A percentile compares a stretch with the other conserved stretches of the same genome.
Conservation (phyloP, 2,888 invertebrate genomes). For the Orthonychiurus folsomi region DNA sequence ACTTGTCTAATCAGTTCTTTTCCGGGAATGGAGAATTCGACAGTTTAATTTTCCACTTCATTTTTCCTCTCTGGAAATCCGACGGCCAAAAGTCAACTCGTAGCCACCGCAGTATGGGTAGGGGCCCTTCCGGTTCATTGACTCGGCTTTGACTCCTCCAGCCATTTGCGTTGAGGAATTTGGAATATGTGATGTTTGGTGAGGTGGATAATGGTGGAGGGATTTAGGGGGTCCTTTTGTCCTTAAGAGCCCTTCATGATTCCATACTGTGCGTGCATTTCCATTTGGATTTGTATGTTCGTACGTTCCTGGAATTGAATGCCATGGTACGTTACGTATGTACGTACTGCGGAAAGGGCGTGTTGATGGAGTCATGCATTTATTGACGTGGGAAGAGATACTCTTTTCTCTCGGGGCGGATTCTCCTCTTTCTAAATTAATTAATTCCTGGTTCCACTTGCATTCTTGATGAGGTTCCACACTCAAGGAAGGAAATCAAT, state of each 20-base stretch:
- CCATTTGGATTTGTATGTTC: too few species aligned
- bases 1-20: background rate
- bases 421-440: background rate
- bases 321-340: too few species aligned
- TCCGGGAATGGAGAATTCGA: slow-evolving; percentile 18
- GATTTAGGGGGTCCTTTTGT: too few species aligned
- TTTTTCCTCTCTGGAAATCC: slow-evolving; percentile 19
- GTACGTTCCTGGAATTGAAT: too few species aligned
- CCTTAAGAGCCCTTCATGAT: too few species aligned
- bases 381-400: too few species aligned
- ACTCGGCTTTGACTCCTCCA: background rate
- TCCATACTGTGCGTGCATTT: too few species aligned
- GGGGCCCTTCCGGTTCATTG: background rate
- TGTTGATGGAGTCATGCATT: background rate
- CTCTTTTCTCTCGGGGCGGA: too few species aligned
- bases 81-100: background rate
- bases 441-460: background rate
- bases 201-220: too few species aligned
- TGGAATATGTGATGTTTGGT: background rate
- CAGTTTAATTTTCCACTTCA: slow-evolving; percentile 35
- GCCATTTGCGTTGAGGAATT: background rate
- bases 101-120: background rate
- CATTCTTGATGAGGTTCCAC: background rate
- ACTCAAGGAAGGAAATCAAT: background rate
- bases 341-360: too few species aligned